Evolutionary conservation across 2,888 invertebrate genomes (phyloP).

Genomic region (Trichogramma dendrolimi): DNA sequence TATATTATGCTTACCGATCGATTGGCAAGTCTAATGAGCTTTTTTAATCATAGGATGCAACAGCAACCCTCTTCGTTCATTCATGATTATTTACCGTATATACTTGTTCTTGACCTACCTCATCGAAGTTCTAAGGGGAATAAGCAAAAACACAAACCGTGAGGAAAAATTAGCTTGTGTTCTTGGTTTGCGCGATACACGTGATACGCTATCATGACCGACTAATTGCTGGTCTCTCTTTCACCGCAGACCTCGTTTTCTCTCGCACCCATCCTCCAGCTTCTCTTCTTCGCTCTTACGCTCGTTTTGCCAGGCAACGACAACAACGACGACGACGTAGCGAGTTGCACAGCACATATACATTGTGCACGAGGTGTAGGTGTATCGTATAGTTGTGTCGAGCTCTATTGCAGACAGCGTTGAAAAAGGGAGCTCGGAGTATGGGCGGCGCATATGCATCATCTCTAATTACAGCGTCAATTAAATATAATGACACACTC

Average conservation of each 20-base stretch:
- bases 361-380: neutral
- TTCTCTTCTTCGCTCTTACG: neutral
- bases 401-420: neutral
- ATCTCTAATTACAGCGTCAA: constrained; percentile 41
- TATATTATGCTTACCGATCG: no score
- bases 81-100: no score
- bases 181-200: no score
- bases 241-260: neutral
- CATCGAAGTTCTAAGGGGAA: no score
- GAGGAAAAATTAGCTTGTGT: no score
- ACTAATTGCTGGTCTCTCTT: neutral
- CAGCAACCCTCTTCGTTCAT: no score
- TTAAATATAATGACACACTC: constrained; percentile 39
- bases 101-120: no score
- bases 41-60: no score
- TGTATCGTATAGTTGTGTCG: no score
- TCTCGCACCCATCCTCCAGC: neutral
- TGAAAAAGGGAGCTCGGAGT: neutral
- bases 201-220: no score
- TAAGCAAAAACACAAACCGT: no score
- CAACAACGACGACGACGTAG: neutral
- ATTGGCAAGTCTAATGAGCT: no score
- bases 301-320: neutral
- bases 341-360: neutral
- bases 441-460: constrained; percentile 22